Evolutionary conservation across 2,113 vertebrate species (phyloP).

Genomic region (Gopherus evgoodei): DNA sequence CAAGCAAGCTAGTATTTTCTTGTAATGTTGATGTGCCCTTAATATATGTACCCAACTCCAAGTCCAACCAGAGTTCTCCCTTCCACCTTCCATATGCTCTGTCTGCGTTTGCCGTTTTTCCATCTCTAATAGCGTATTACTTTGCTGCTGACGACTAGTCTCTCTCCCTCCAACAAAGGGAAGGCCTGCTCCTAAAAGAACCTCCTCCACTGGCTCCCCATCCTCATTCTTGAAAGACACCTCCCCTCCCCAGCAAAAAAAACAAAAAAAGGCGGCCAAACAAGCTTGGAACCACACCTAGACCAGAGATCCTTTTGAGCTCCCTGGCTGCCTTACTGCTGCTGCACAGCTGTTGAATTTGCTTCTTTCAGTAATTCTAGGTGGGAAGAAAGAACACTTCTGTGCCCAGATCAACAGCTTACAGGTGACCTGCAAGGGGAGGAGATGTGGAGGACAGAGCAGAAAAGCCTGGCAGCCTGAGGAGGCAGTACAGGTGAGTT

Average conservation of each 20-base stretch:
- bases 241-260: too few relatives aligned
- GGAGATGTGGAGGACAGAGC: background rate
- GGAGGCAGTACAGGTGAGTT: background rate
- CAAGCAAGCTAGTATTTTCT: rapidly evolving
- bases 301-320: background rate
- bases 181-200: background rate
- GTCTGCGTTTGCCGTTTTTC: background rate
- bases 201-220: background rate
- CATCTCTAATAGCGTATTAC: background rate
- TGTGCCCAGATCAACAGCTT: background rate
- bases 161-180: background rate
- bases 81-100: rapidly evolving
- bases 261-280: background rate
- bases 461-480: background rate
- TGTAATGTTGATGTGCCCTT: rapidly evolving
- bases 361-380: background rate
- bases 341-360: background rate
- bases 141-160: background rate
- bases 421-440: background rate
- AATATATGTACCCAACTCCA: background rate
- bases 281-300: background rate
- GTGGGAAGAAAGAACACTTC: constrained; percentile 9
- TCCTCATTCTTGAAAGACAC: background rate
- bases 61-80: background rate
- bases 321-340: rapidly evolving